phyloP scores from a whole-genome alignment of 1,140 invertebrate genomes.

The Antheraea mylitta region DNA sequence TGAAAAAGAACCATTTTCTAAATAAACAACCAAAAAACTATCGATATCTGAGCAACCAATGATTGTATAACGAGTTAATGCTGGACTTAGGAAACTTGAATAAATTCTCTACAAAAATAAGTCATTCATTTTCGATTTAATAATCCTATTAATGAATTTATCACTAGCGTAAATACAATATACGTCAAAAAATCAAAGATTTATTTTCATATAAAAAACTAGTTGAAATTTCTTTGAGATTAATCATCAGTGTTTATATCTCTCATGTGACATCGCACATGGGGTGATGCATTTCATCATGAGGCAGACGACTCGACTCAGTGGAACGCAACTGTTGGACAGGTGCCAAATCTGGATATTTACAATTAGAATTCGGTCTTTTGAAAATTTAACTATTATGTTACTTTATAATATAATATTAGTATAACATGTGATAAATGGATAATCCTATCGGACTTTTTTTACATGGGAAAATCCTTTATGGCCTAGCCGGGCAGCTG shows the following conservation, averaged over 20 bases:
- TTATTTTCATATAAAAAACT: neutral
- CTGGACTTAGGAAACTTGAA: too few species aligned
- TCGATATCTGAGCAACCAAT: too few species aligned
- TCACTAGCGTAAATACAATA: too few species aligned
- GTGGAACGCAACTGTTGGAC: constrained; percentile 39
- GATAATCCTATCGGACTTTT: neutral
- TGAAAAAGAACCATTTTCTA: too few species aligned
- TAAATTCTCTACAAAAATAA: too few species aligned
- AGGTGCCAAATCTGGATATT: constrained; percentile 53
- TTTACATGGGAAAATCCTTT: too few species aligned
- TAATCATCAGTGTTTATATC: constrained; percentile 7
- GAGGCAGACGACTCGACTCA: constrained; percentile 13
- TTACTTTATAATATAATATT: neutral
- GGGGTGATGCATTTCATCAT: constrained; percentile 46
- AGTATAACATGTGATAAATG: neutral
- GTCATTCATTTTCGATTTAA: too few species aligned
- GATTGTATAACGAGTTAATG: too few species aligned
- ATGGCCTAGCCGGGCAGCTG: too few species aligned
- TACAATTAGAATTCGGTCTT: constrained; percentile 41
- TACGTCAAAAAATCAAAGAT: neutral
- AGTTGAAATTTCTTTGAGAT: neutral
- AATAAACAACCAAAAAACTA: too few species aligned
- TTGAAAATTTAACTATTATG: constrained; percentile 30
- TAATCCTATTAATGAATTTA: too few species aligned
- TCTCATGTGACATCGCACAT: constrained; percentile 41